These are phyloP conservation scores for Tenthredo amoena DNA, from an alignment of 2,888 invertebrate species.

Conservation along the genomic window DNA sequence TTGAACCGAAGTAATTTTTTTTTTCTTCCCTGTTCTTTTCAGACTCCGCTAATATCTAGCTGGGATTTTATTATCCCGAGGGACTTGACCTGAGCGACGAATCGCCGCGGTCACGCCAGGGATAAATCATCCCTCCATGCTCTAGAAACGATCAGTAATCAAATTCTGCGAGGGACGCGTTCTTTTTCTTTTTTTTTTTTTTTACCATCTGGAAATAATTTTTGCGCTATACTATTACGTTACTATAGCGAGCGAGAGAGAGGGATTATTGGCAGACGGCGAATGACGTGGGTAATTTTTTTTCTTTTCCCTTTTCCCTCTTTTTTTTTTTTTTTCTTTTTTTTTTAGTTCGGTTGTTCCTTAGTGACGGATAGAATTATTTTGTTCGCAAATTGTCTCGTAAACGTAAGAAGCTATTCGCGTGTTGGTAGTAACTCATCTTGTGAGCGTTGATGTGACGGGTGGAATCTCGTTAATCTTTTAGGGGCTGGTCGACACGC, in stretches of 20 bases:
- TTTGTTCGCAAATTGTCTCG: neutral
- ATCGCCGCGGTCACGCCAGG: neutral
- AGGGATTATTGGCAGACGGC: neutral
- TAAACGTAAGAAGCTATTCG: neutral
- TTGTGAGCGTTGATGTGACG: neutral
- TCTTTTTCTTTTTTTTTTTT: neutral
- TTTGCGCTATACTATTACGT: neutral
- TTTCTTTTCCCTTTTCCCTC: no score
- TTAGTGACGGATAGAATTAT: neutral
- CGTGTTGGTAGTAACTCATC: neutral
- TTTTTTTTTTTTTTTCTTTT: neutral
- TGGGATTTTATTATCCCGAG: conserved; percentile 24
- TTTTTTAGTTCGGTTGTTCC: neutral
- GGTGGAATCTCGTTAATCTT: conserved; percentile 30
- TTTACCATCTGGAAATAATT: neutral
- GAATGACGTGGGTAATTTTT: neutral
- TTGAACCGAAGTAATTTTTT: neutral
- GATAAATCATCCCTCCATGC: conserved; percentile 15
- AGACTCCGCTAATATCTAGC: conserved; percentile 6
- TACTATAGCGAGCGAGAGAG: neutral
- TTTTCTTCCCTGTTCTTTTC: neutral
- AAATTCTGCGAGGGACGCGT: neutral
- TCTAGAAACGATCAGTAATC: conserved; percentile 19
- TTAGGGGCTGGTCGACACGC: conserved; percentile 4
- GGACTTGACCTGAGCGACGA: conserved; percentile 19